Evolutionary conservation across 30 jellyfish, hydroid and myxozoan species (phyloP), one percentile per base, ranked within the genome.

Genomic region (Calvadosia cruxmelitensis): DNA sequence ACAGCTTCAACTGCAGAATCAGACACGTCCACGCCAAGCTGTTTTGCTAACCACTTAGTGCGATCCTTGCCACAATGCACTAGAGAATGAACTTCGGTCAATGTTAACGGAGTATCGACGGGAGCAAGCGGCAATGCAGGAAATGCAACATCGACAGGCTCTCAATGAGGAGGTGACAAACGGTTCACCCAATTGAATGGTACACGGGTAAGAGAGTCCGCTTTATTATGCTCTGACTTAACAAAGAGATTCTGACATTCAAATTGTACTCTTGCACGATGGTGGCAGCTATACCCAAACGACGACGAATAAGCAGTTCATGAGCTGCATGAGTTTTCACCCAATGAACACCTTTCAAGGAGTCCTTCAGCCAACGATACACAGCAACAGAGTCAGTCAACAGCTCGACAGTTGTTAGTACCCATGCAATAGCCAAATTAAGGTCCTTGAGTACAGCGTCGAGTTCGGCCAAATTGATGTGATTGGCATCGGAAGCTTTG

Each of bases 361-460:
- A 7, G 20, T 68, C n/a, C 48, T 72, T 28, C 20, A 72, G 2
- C 82, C 73, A 72, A 3, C 74, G 36, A 15, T 20, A 27, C 28
- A 72, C 82, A 3, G 66, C 53, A 23, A 67, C 80, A 15, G 82
- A 72, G 30, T 53, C 76, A 27, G 81, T 71, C 25, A 20, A 52
- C 2, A 72, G 50, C 26, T 72, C 67, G 10, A 72, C 48, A 2
- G 53, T 67, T 20, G n/a, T 53, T 15, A 33, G 66, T 2, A 16
- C 30, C 82, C 77, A 72, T 53, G 23, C 13, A 27, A 72, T 23
- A 3, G 82, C 82, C 30, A 72, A 33, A 31, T 53, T 72, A 7
- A 72, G 28, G 1, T 74, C 82, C 33, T 72, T 72, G 28, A 72
- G 33, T 34, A 49, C 70, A 16, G 79, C 79, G 23, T 70, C 79